Evolutionary conservation across 2,113 vertebrate species (phyloP).

Genomic region (Acinonyx jubatus): DNA sequence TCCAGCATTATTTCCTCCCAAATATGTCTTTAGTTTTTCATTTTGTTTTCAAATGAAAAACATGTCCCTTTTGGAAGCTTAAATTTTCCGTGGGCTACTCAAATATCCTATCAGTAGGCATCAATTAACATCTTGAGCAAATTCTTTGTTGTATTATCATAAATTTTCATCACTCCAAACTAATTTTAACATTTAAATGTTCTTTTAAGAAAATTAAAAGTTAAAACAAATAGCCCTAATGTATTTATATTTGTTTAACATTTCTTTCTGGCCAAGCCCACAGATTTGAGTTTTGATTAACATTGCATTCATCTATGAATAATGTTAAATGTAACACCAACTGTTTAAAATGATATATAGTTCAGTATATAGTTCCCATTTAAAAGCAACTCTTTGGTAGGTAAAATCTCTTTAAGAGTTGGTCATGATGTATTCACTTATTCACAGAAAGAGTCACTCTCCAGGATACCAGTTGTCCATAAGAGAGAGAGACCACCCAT

Average conservation of each 20-base stretch:
- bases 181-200: neutral
- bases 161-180: neutral
- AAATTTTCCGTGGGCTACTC: neutral
- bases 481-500: neutral
- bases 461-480: fast-evolving
- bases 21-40: neutral
- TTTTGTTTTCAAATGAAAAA: constrained; percentile 24
- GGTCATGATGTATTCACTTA: neutral
- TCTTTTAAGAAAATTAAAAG: neutral
- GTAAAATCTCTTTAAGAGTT: neutral
- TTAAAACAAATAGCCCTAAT: neutral
- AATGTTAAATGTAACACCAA: neutral
- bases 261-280: neutral
- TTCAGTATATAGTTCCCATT: neutral
- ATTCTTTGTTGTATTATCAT: neutral
- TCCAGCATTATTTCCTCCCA: neutral
- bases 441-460: neutral
- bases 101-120: neutral
- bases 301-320: neutral
- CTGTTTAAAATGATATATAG: neutral
- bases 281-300: neutral
- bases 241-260: neutral
- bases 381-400: neutral
- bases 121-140: neutral
- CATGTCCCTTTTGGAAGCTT: neutral